phyloP scores from a whole-genome alignment of 2,797 vertebrate species.

The Gadopsis bispinosus region DNA sequence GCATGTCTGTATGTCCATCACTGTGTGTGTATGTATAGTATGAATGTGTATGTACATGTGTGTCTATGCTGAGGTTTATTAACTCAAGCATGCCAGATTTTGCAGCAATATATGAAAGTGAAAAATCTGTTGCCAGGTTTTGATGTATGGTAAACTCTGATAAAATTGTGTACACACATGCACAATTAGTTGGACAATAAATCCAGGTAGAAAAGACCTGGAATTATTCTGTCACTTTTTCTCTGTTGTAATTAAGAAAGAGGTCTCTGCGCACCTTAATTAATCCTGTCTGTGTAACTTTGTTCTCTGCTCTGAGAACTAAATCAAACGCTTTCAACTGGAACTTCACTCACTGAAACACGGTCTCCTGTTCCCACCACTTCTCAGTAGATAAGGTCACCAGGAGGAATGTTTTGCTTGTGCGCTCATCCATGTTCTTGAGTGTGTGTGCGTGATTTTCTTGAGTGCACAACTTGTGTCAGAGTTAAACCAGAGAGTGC shows the following conservation, averaged over 20 bases:
- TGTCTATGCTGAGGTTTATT: constrained; percentile 41
- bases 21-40: background rate
- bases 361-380: constrained; percentile 29
- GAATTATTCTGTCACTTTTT: constrained; percentile 5
- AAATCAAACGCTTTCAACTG: constrained; percentile 43
- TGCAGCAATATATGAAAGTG: constrained; percentile 6
- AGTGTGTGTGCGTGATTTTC: background rate
- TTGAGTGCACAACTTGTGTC: background rate
- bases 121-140: background rate
- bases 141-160: background rate
- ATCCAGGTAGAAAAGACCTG: background rate
- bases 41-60: constrained; percentile 3
- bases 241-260: constrained; percentile 14
- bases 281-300: constrained; percentile 29
- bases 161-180: background rate
- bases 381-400: constrained; percentile 41
- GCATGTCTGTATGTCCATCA: background rate
- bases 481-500: background rate
- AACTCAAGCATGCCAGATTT: background rate
- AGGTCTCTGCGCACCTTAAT: constrained; percentile 6
- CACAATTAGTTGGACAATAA: background rate
- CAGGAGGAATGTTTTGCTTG: constrained; percentile 19
- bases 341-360: constrained; percentile 30
- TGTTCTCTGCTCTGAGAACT: constrained; percentile 34
- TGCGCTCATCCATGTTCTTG: constrained; percentile 24